Base-by-base conservation (phyloP, 2,797 vertebrate genomes). In the Bovichtus variegatus region DNA sequence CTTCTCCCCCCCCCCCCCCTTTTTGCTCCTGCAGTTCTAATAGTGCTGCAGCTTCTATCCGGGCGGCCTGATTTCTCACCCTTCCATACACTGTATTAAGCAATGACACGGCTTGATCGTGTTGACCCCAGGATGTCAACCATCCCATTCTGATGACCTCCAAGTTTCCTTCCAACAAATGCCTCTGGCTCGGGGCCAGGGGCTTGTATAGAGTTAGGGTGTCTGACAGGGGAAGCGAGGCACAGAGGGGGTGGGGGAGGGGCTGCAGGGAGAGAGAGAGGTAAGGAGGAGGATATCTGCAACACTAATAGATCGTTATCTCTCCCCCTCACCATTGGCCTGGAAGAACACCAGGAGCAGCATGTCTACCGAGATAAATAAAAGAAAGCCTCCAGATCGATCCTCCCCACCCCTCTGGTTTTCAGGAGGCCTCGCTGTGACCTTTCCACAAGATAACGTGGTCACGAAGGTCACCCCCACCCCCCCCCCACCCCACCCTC, bases 301-400 rank as follows among this genome's bases (percentile, higher is more conserved):
- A 95, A 94, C 94, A 95, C 93, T 94, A 94, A 95, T 94, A 95
- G 95, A 96, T 95, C 77, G 90, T 94, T 95, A 96, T 96, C 95
- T 91, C 79, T 69, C 73, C 85, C 89, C 90, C 92, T 91, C 87
- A 91, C 92, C 93, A 92, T 91, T 91, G 90, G 93, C 89, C 94
- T 93, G 84, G 92, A 94, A 93, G 92, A 95, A 94, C 93, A 95
- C 90, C 90, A 90, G 76, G 74, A 94, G 94, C 93, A 91, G 92
- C 94, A 92, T 95, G 94, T 95, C 93, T 82, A 86, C 93, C 34
- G 87, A 94, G 94, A 95, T 95, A 95, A 95, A 95, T 95, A 95
- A 95, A 94, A 89, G 92, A 91, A 91, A 93, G 93, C 91, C 90
- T 90, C 77, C 51, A 83, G 86, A 95, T 96, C 94, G 92, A 95